Evolutionary conservation across 2,888 invertebrate genomes (phyloP).

Genomic region (Trichogramma evanescens): DNA sequence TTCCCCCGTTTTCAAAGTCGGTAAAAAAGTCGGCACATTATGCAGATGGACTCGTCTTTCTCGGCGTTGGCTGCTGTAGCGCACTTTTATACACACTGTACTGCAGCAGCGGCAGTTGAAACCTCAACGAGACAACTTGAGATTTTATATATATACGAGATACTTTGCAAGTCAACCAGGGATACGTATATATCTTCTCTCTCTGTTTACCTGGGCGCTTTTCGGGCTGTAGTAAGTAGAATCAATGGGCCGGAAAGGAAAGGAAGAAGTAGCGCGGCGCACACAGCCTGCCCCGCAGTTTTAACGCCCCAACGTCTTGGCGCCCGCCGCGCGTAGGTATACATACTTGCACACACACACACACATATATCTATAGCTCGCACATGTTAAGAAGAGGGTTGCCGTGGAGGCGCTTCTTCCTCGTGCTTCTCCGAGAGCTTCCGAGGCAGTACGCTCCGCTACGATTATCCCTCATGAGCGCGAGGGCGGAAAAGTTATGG

Average conservation of each 20-base stretch:
- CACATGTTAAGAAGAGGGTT: too few species aligned
- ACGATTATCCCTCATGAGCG: conserved; percentile 17
- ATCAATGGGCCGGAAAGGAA: conserved; percentile 41
- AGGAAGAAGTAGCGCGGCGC: conserved; percentile 34
- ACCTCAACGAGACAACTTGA: conserved; percentile 24
- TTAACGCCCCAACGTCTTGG: neutral
- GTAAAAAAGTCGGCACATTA: too few species aligned
- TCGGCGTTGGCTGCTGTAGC: too few species aligned
- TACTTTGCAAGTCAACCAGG: conserved; percentile 37
- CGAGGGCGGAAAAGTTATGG: conserved; percentile 16
- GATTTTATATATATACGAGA: conserved; percentile 31
- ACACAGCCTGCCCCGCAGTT: neutral
- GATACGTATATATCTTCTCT: conserved; percentile 13
- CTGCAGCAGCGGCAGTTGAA: neutral
- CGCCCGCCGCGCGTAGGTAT: too few species aligned
- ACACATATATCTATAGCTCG: too few species aligned
- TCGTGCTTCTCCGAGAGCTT: neutral
- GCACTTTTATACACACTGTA: too few species aligned
- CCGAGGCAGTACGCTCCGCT: conserved; percentile 9
- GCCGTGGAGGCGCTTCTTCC: too few species aligned
- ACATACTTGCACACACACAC: too few species aligned
- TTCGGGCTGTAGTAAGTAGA: conserved; percentile 25
- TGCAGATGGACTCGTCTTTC: too few species aligned
- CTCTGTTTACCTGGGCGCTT: conserved; percentile 40
- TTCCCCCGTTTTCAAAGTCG: too few species aligned